phyloP scores from a whole-genome alignment of 2,888 invertebrate species.

The Diachrysia chrysitis region DNA sequence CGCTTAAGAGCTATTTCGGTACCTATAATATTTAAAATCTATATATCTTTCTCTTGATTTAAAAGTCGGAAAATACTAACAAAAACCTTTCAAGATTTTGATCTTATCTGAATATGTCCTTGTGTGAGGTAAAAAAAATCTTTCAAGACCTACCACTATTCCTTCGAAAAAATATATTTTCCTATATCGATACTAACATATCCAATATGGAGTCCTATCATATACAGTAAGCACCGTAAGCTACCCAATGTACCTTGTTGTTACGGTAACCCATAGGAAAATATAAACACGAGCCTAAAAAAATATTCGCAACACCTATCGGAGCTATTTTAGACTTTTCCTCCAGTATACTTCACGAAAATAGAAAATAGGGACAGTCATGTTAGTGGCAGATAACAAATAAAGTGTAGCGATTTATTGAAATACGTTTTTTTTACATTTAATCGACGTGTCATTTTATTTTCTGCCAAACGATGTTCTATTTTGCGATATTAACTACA shows the following conservation, averaged over 20 bases:
- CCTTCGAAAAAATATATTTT: neutral
- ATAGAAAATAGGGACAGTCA: constrained; percentile 44
- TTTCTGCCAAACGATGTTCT: neutral
- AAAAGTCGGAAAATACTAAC: neutral
- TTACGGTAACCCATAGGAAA: constrained; percentile 15
- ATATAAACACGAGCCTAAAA: constrained; percentile 36
- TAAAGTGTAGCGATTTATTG: constrained; percentile 35
- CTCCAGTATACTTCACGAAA: constrained; percentile 33
- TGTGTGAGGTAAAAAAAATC: neutral
- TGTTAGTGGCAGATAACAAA: constrained; percentile 43
- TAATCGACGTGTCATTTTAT: neutral
- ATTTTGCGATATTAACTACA: neutral
- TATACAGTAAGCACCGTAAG: neutral
- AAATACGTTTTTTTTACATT: constrained; percentile 10
- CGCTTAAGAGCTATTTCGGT: no score
- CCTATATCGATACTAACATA: neutral
- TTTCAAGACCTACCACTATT: neutral
- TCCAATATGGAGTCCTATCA: neutral
- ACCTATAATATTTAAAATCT: neutral
- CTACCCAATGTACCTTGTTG: neutral
- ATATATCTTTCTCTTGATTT: no score
- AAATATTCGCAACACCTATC: constrained; percentile 25
- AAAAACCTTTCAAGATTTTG: neutral
- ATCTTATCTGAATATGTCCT: neutral
- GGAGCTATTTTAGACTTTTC: constrained; percentile 36